phyloP scores from a whole-genome alignment of 2,888 invertebrate genomes.

The Synergus umbraculus region DNA sequence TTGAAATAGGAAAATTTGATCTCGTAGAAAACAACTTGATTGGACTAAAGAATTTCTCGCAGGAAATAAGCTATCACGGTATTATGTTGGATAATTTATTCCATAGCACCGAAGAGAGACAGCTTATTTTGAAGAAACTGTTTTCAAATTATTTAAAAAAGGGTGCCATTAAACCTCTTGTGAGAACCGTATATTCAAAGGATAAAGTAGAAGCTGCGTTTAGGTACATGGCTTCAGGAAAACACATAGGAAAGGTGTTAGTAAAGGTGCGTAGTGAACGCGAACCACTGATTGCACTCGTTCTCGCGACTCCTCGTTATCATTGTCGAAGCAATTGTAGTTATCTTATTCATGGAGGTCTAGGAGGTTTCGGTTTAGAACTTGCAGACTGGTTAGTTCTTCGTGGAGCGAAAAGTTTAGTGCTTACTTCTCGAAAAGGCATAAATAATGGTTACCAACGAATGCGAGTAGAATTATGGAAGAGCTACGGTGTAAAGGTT shows the following conservation, averaged over 20 bases:
- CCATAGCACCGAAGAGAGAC: conserved; percentile 77
- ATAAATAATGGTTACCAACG: conserved; percentile 90
- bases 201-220: conserved; percentile 87
- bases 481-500: conserved; percentile 84
- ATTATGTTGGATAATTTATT: conserved; percentile 87
- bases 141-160: conserved; percentile 79
- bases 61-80: conserved; percentile 87
- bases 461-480: conserved; percentile 84
- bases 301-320: conserved; percentile 78
- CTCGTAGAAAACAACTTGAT: conserved; percentile 83
- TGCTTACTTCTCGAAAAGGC: conserved; percentile 90
- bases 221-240: conserved; percentile 82
- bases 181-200: conserved; percentile 81
- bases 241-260: conserved; percentile 88
- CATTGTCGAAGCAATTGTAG: conserved; percentile 78
- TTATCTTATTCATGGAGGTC: conserved; percentile 86
- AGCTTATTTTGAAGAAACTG: conserved; percentile 77
- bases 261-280: conserved; percentile 67
- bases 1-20: conserved; percentile 94
- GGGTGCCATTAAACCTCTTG: conserved; percentile 85
- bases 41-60: conserved; percentile 84
- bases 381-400: conserved; percentile 91
- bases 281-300: conserved; percentile 54
- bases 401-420: conserved; percentile 87
- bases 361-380: conserved; percentile 96